A percentile compares a stretch with the other conserved stretches of the same genome.
These are phyloP conservation scores for Atherinosoma microstoma DNA, from an alignment of 2,797 vertebrate species.

Conservation along the genomic window DNA sequence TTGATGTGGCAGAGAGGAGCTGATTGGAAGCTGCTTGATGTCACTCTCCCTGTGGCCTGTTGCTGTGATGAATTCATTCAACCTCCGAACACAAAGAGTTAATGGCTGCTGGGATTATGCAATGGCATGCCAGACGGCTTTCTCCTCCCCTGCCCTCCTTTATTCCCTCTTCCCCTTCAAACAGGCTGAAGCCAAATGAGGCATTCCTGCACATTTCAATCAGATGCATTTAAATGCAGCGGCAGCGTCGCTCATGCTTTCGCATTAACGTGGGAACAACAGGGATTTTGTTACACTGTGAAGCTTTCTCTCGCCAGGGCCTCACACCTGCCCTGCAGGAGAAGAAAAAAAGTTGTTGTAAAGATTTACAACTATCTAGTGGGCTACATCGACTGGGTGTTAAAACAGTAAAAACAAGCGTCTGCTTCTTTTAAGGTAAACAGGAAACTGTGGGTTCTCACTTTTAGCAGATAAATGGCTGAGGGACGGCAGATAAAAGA, in stretches of 20 bases:
- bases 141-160: conserved; percentile 49
- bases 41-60: conserved; percentile 72
- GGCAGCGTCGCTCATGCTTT: conserved; percentile 49
- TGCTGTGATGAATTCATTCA: conserved; percentile 78
- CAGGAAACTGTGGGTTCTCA: conserved; percentile 45
- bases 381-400: conserved; percentile 40
- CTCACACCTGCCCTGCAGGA: conserved; percentile 68
- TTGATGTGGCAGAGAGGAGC: conserved; percentile 47
- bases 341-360: conserved; percentile 27
- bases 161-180: conserved; percentile 31
- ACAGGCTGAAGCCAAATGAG: conserved; percentile 63
- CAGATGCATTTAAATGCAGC: conserved; percentile 66
- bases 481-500: conserved; percentile 19
- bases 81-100: conserved; percentile 73
- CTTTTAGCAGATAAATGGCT: conserved; percentile 30
- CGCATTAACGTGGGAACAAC: conserved; percentile 56
- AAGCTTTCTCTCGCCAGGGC: conserved; percentile 39
- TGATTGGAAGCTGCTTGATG: conserved; percentile 65
- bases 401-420: conserved; percentile 51
- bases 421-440: conserved; percentile 31
- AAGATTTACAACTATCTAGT: conserved; percentile 54
- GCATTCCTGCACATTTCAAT: conserved; percentile 77
- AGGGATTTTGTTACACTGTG: conserved; percentile 54
- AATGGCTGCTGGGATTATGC: conserved; percentile 79
- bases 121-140: conserved; percentile 73